Evolutionary conservation across 2,113 vertebrate genomes (phyloP).

Genomic region (Nannospalax galili): DNA sequence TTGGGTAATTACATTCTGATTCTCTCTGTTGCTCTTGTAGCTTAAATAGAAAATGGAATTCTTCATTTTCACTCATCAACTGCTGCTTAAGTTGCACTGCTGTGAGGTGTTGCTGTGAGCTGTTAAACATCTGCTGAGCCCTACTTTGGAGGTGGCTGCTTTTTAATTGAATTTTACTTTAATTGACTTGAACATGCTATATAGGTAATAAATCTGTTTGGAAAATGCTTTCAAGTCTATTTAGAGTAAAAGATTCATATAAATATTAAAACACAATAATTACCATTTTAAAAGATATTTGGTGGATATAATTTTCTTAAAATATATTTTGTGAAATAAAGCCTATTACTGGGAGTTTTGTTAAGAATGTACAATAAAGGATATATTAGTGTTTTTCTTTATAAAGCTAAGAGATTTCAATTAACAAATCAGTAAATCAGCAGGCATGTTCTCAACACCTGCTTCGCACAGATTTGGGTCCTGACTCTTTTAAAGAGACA

Average conservation of each 20-base stretch:
- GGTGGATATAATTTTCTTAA: slow-evolving; percentile 35
- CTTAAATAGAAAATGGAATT: slow-evolving; percentile 79
- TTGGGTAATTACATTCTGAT: slow-evolving; percentile 77
- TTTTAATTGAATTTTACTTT: slow-evolving; percentile 82
- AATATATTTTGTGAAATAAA: slow-evolving; percentile 46
- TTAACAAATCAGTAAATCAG: slow-evolving; percentile 17
- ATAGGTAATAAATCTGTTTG: slow-evolving; percentile 74
- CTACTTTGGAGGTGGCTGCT: slow-evolving; percentile 74
- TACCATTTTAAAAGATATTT: slow-evolving; percentile 64
- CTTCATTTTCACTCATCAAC: slow-evolving; percentile 71
- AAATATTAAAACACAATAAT: slow-evolving; percentile 72
- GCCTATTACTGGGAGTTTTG: not conserved
- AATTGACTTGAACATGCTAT: slow-evolving; percentile 73
- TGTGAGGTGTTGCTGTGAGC: slow-evolving; percentile 74
- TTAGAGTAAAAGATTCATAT: slow-evolving; percentile 61
- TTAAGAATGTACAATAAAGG: slow-evolving; percentile 35
- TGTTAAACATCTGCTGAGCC: slow-evolving; percentile 76
- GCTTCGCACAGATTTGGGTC: not conserved
- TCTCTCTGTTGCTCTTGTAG: slow-evolving; percentile 69
- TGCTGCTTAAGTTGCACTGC: slow-evolving; percentile 63
- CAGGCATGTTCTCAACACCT: not conserved
- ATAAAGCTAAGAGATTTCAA: slow-evolving; percentile 29
- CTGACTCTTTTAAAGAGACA: not conserved
- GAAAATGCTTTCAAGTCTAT: slow-evolving; percentile 67
- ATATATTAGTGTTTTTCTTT: not conserved